Percentiles rank a stretch among this genome's conserved stretches.
phyloP scores from a whole-genome alignment of 1,140 invertebrate genomes.

The Euura lappo region DNA sequence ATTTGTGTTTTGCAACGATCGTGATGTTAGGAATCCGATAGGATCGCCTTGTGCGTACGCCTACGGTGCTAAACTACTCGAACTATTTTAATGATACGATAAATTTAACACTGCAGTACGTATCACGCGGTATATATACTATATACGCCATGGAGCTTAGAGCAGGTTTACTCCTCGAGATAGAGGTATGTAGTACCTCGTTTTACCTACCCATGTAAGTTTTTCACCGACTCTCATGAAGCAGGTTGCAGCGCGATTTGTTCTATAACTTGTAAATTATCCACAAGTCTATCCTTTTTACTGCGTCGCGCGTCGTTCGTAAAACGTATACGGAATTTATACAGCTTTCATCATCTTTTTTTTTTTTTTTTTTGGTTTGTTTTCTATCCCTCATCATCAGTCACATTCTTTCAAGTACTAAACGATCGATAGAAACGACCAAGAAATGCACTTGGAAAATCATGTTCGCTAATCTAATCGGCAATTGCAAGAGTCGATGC shows the following conservation, averaged over 20 bases:
- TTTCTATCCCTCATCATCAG: too few species aligned
- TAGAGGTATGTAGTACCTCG: neutral
- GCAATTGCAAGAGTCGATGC: too few species aligned
- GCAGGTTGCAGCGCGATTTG: neutral
- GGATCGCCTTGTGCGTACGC: neutral
- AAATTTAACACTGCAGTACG: neutral
- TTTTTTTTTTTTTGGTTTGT: too few species aligned
- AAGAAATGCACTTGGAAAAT: too few species aligned
- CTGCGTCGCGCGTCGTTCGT: too few species aligned
- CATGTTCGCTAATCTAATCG: too few species aligned
- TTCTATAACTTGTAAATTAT: too few species aligned
- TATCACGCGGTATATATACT: neutral
- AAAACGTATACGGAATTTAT: too few species aligned
- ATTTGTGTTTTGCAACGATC: slow-evolving; percentile 3
- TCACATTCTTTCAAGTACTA: too few species aligned
- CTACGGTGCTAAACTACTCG: neutral
- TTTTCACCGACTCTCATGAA: neutral
- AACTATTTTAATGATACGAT: slow-evolving; percentile 5
- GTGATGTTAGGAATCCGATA: neutral
- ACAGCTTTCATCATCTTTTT: too few species aligned
- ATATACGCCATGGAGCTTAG: neutral
- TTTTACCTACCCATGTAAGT: neutral
- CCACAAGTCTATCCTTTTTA: too few species aligned
- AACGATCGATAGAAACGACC: too few species aligned
- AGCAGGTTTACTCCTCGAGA: neutral